Evolutionary conservation across 2,113 vertebrate species (phyloP), one percentile per base, ranked within the genome.

Genomic region (Panurus biarmicus): DNA sequence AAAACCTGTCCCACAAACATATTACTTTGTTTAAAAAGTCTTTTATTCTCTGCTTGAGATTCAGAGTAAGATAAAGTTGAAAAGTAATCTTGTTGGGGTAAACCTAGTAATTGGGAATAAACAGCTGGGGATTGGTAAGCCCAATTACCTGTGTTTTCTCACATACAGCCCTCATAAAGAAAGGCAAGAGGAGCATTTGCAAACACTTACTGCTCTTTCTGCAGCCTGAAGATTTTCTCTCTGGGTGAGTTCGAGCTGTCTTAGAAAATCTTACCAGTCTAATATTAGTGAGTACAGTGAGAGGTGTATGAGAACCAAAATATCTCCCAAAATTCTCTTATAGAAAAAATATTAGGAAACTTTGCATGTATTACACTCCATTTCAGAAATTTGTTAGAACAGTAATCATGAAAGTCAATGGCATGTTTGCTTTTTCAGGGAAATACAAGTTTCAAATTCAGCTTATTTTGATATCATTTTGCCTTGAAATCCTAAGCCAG

Each of bases 111-210:
- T 44, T 76, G 45, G 23, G 40, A 83, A 45, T 57, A 50, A 75
- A 23, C 6, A 23, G 21, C 9, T 29, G 20, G 36, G n/a, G 25
- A 14, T 54, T 33, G 47, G 33, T 20, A 69, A 57, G 9, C 54
- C 82, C 54, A 33, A 7, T 70, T 56, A 25, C 1, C 22, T 58
- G 38, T 19, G 20, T 33, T 65, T 53, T 42, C 42, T 87, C 28
- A 65, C 0, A 1, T 44, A 7, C 26, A 48, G 2, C 29, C 18
- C 53, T 38, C 36, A 11, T 26, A 6, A 45, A 80, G 47, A 71
- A 31, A 14, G 17, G 45, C 3, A 31, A 45, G 61, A 69, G 35
- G 25, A 40, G 48, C 14, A 31, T 74, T 70, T 81, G 44, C 48
- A 47, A 81, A 48, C 15, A 38, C 9, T 25, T 24, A 12, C 13